Evolutionary conservation across 2,888 invertebrate genomes (phyloP), one percentile per base, ranked within the genome.

Genomic region (Nineta flava): DNA sequence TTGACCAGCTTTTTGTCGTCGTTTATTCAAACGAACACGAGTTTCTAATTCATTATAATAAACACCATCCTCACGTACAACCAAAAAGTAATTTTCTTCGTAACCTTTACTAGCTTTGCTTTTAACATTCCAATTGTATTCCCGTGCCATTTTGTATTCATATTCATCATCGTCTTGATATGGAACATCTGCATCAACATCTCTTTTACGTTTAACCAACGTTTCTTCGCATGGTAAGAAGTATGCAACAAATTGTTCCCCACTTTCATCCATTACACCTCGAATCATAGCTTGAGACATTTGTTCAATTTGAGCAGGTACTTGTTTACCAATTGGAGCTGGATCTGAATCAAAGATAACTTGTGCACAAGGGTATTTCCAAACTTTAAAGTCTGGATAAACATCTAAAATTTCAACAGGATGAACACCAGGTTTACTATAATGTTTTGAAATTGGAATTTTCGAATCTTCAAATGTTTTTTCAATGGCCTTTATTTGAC

Each of bases 241-340:
- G 69, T 99, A 97, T 0, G 96, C 97, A 0, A 99, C 97, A 69
- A 97, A 99, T 67, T 97, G 96, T 68, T 97, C 95, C 17, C 97
- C 96, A 60, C 91, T 93, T 68, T 95, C 94, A 63, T 99, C 97
- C 86, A 95, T 94, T 65, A 99, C 96, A 83, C 97, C 99, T 65
- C 94, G 79, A 70, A 97, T 96, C 93, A 97, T 95, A 60, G 96
- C 97, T 67, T 97, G 95, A 26, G 94, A 94, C 95, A 97, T 96
- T 65, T 95, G 93, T 65, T 96, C 95, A 59, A 91, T 79, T 63
- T 94, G 92, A 9, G 86, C 86, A 21, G 88, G 84, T 45, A 87
- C 79, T 58, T 87, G 81, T 61, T 87, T 83, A 51, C 88, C 92
- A 41, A 81, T 73, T 0, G 95, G 94, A 6, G 96, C 93, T 9